These are phyloP conservation scores for Cyanoderma ruficeps DNA, from an alignment of 2,113 vertebrate genomes.

Conservation along the genomic window DNA sequence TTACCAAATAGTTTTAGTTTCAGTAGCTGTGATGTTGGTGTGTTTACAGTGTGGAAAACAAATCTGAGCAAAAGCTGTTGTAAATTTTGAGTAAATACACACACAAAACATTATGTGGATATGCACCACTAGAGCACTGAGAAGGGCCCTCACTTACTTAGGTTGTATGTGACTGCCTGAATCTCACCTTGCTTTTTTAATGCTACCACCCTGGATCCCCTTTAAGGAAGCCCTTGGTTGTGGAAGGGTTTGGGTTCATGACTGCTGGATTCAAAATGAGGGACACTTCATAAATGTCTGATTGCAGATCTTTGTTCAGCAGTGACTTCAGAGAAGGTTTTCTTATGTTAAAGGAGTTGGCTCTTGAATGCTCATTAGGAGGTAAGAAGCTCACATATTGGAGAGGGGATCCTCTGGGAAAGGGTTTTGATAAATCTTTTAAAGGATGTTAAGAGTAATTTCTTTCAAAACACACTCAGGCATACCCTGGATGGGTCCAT, in stretches of 20 bases:
- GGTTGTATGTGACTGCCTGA: not conserved
- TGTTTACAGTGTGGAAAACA: slow-evolving; percentile 50
- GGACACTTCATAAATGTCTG: not conserved
- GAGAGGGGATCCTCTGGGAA: not conserved
- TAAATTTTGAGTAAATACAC: slow-evolving; percentile 40
- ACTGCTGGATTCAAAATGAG: not conserved
- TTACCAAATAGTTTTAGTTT: slow-evolving; percentile 58
- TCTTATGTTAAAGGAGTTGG: not conserved
- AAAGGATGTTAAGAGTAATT: not conserved
- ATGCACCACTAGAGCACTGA: not conserved
- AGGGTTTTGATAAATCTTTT: not conserved
- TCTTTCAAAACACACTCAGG: not conserved
- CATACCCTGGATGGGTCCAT: not conserved
- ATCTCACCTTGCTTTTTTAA: not conserved
- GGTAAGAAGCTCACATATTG: not conserved
- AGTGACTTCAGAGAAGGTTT: not conserved
- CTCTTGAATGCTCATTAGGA: not conserved
- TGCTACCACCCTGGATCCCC: not conserved
- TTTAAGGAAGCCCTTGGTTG: not conserved
- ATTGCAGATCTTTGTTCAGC: not conserved
- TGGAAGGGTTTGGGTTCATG: not conserved
- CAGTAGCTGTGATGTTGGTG: slow-evolving; percentile 37
- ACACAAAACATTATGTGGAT: slow-evolving; percentile 29
- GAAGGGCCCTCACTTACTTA: not conserved
- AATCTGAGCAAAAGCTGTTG: slow-evolving; percentile 28